Conservation (phyloP, 2,888 invertebrate species). For the Clitarchus hookeri region DNA sequence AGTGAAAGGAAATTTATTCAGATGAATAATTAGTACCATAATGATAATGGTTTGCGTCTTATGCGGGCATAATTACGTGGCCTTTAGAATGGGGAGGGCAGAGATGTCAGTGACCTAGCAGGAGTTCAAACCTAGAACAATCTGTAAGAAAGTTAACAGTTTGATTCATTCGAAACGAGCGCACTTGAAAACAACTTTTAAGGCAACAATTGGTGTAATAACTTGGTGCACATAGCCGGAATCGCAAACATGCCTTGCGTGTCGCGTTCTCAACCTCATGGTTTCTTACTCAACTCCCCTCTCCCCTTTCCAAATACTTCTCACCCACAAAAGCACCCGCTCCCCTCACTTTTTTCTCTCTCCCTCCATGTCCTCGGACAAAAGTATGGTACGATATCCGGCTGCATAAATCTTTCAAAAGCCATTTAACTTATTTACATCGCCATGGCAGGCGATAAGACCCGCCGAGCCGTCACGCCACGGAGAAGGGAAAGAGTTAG, state of each 20-base stretch:
- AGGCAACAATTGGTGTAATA: not conserved
- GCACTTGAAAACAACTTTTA: not conserved
- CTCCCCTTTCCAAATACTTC: not conserved
- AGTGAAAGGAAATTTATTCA: too few relatives aligned
- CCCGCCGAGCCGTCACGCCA: conserved; percentile 1
- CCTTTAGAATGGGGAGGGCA: too few relatives aligned
- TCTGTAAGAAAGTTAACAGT: not conserved
- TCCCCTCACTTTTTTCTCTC: not conserved
- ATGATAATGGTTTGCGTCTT: too few relatives aligned
- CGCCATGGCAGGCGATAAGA: not conserved
- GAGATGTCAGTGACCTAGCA: too few relatives aligned
- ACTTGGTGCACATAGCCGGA: not conserved
- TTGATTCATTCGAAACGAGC: not conserved
- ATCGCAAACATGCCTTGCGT: not conserved
- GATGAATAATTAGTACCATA: too few relatives aligned
- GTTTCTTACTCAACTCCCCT: not conserved
- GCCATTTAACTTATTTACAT: not conserved
- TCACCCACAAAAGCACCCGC: not conserved
- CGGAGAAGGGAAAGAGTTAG: not conserved
- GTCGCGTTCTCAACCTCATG: not conserved
- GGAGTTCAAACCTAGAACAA: too few relatives aligned
- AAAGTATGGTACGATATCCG: not conserved
- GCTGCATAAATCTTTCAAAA: conserved; percentile 9
- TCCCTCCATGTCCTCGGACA: not conserved
- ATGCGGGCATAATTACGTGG: too few relatives aligned